Percentiles rank a stretch among this genome's conserved stretches.
These are phyloP conservation scores for Nylanderia fulva DNA, from an alignment of 1,140 invertebrate genomes.

Conservation along the genomic window DNA sequence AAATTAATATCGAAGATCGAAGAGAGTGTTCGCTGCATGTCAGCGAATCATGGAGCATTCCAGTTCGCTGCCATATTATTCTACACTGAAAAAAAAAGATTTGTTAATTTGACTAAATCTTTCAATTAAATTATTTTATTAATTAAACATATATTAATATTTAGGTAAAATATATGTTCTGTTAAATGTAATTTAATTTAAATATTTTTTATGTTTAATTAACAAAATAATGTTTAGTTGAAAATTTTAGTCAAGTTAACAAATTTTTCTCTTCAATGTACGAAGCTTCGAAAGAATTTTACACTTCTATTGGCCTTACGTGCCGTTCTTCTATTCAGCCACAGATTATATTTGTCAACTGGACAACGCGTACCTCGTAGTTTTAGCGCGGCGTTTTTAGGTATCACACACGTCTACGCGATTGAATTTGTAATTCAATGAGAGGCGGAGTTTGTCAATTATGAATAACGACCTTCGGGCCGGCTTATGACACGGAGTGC, in stretches of 20 bases:
- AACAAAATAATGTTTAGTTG: too few species aligned
- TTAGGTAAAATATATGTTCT: too few species aligned
- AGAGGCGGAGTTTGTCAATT: slow-evolving; percentile 20
- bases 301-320: background rate
- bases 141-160: too few species aligned
- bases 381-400: slow-evolving; percentile 20
- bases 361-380: slow-evolving; percentile 19
- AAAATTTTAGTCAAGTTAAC: too few species aligned
- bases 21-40: background rate
- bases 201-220: too few species aligned
- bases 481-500: background rate
- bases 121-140: too few species aligned
- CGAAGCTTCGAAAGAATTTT: slow-evolving; percentile 5
- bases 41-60: slow-evolving; percentile 39
- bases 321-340: slow-evolving; percentile 1
- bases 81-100: too few species aligned
- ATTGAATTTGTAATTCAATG: slow-evolving; percentile 41
- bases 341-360: slow-evolving; percentile 24
- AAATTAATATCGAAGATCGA: slow-evolving; percentile 15
- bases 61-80: slow-evolving; percentile 50
- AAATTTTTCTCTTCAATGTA: too few species aligned
- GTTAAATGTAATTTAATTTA: too few species aligned
- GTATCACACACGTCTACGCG: background rate
- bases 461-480: slow-evolving; percentile 8
- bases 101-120: too few species aligned